Percentiles rank a stretch among this genome's conserved stretches.
Evolutionary conservation across 1,140 invertebrate genomes (phyloP).

Genomic region (Leguminivora glycinivorella): DNA sequence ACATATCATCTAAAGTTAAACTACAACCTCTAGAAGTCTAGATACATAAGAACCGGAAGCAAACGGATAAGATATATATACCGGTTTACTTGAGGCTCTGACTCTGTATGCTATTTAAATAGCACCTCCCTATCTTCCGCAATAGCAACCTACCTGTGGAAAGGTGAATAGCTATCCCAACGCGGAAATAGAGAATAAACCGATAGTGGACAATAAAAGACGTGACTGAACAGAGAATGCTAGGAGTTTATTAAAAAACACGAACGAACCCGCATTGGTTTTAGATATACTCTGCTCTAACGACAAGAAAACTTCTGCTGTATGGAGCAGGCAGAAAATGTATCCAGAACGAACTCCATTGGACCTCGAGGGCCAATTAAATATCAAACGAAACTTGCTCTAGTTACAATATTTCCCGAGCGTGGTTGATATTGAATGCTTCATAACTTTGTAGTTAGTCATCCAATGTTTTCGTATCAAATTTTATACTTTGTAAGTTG

Average conservation of each 20-base stretch:
- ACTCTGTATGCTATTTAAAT: constrained; percentile 40
- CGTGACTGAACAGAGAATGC: neutral
- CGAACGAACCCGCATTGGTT: neutral
- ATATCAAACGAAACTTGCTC: constrained; percentile 24
- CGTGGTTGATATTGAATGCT: neutral
- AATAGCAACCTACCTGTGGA: constrained; percentile 65
- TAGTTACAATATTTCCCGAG: constrained; percentile 19
- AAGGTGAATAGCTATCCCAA: constrained; percentile 56
- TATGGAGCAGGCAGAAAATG: neutral
- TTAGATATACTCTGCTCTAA: neutral
- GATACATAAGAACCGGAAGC: neutral
- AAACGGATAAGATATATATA: neutral
- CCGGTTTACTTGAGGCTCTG: neutral
- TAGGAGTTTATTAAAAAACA: neutral
- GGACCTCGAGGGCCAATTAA: constrained; percentile 23
- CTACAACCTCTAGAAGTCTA: neutral
- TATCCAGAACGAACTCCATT: neutral
- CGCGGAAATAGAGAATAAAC: constrained; percentile 43
- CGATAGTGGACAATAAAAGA: constrained; percentile 17
- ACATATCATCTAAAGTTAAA: neutral
- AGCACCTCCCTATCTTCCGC: constrained; percentile 59
- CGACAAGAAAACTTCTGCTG: neutral
- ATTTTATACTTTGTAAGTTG: neutral
- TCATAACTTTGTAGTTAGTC: constrained; percentile 12
- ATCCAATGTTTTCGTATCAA: neutral